A percentile compares a stretch with the other conserved stretches of the same genome.
Conservation (phyloP, 1,140 invertebrate genomes). For the Drosophila ercepeae region DNA sequence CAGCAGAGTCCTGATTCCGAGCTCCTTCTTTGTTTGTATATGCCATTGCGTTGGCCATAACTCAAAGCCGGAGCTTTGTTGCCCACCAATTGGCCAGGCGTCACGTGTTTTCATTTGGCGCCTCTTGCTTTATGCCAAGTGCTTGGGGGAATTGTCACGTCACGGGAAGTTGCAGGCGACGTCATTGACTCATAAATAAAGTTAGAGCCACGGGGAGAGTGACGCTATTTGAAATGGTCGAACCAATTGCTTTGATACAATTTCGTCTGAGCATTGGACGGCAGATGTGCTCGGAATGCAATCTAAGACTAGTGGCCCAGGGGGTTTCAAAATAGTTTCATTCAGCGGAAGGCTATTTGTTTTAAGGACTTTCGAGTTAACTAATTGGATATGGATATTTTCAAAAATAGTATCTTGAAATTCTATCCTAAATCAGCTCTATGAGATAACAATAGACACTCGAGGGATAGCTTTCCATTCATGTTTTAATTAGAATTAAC, state of each 20-base stretch:
- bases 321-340: background rate
- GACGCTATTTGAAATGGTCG: slow-evolving; percentile 5
- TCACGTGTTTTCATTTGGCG: slow-evolving; percentile 77
- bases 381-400: too few species aligned
- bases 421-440: too few species aligned
- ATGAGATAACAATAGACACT: too few species aligned
- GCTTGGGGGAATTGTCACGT: slow-evolving; percentile 67
- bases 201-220: slow-evolving; percentile 24
- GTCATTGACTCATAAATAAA: slow-evolving; percentile 76
- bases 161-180: slow-evolving; percentile 66
- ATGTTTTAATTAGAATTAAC: too few species aligned
- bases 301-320: background rate
- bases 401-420: too few species aligned
- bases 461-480: too few species aligned
- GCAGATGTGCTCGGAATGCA: slow-evolving; percentile 13
- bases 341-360: background rate
- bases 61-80: slow-evolving; percentile 74
- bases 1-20: background rate
- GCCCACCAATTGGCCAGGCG: slow-evolving; percentile 68
- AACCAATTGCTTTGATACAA: slow-evolving; percentile 44
- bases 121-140: slow-evolving; percentile 48
- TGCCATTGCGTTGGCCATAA: slow-evolving; percentile 63
- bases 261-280: slow-evolving; percentile 6
- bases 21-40: slow-evolving; percentile 52
- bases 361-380: background rate